phyloP scores from a whole-genome alignment of 2,113 vertebrate genomes.

The Myrmophylax atrothorax region DNA sequence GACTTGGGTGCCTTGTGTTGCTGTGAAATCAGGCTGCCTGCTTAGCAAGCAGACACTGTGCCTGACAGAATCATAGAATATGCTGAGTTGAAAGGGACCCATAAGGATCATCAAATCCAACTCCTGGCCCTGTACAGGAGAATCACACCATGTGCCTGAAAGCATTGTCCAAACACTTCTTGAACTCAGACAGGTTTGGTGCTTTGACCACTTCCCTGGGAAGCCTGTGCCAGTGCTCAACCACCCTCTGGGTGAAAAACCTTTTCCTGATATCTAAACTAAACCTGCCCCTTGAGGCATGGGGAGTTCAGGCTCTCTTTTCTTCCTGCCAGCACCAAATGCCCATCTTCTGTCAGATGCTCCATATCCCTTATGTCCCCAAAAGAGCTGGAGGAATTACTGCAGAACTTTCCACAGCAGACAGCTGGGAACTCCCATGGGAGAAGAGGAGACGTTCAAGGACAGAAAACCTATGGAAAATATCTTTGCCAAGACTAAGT shows the following conservation, averaged over 20 bases:
- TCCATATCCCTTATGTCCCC: background rate
- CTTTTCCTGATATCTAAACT: background rate
- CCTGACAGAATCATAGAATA: background rate
- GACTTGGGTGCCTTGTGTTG: background rate
- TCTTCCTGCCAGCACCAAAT: background rate
- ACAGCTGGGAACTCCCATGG: rapidly evolving
- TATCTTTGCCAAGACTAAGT: background rate
- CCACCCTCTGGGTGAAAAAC: background rate
- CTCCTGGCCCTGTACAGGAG: background rate
- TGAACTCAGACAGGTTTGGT: background rate
- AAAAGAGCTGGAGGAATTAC: background rate
- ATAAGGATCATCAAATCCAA: background rate
- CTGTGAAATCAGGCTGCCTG: background rate
- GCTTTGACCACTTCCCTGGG: background rate
- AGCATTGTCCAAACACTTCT: background rate
- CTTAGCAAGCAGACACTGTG: background rate
- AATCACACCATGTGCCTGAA: background rate
- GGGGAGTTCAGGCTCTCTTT: background rate
- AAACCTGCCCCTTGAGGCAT: background rate
- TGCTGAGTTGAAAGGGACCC: background rate
- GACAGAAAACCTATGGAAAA: background rate
- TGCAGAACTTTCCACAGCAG: background rate
- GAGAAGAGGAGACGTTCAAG: background rate
- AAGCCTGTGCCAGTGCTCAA: background rate
- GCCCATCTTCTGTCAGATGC: background rate